These are phyloP conservation scores for Andricus curvator DNA, from an alignment of 2,888 invertebrate species.

Conservation along the genomic window DNA sequence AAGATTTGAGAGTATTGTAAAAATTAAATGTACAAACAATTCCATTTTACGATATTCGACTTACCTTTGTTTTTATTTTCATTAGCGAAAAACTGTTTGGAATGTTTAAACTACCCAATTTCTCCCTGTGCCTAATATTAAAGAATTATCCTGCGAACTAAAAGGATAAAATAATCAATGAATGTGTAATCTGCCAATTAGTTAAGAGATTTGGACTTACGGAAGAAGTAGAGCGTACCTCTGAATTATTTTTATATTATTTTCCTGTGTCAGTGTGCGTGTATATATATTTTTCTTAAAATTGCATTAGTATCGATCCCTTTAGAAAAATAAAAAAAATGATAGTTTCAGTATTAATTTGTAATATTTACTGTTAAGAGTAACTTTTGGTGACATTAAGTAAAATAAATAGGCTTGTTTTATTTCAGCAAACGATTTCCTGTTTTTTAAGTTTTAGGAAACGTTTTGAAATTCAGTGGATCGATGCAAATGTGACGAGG, in stretches of 20 bases:
- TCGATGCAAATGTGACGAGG: conserved; percentile 39
- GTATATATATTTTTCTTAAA: conserved; percentile 43
- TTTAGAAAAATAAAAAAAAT: conserved; percentile 1
- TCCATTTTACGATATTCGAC: conserved; percentile 9
- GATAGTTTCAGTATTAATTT: conserved; percentile 1
- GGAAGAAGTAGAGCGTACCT: conserved; percentile 52
- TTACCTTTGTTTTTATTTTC: background rate
- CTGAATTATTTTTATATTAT: conserved; percentile 68
- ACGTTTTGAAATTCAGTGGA: background rate
- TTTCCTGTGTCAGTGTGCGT: conserved; percentile 60
- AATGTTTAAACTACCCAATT: background rate
- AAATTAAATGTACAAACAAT: background rate
- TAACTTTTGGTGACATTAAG: background rate
- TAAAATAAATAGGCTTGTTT: background rate
- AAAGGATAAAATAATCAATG: conserved; percentile 32
- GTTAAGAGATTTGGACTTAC: conserved; percentile 56
- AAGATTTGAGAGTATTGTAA: conserved; percentile 41
- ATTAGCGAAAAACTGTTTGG: background rate
- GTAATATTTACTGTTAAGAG: background rate
- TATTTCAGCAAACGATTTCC: background rate
- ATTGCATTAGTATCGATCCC: background rate
- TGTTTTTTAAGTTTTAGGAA: background rate
- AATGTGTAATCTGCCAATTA: conserved; percentile 59
- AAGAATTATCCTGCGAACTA: background rate
- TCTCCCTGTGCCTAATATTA: conserved; percentile 19